These are phyloP conservation scores for Dryobates pubescens DNA, from an alignment of 2,797 vertebrate species.

Conservation along the genomic window DNA sequence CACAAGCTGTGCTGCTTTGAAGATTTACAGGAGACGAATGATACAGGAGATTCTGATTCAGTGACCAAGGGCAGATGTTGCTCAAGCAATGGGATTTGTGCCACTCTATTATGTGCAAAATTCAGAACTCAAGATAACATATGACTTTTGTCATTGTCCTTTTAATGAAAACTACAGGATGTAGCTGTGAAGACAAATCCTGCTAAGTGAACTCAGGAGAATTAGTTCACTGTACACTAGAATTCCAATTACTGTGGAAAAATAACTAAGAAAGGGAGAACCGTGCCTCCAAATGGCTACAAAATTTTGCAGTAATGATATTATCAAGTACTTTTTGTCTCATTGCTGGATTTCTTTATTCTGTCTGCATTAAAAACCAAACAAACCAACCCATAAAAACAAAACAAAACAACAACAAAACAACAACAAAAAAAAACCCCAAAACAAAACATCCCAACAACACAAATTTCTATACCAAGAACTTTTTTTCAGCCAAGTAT, in stretches of 20 bases:
- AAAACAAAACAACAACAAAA: not conserved
- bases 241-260: conserved; percentile 49
- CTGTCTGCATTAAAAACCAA: not conserved
- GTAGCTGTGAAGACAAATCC: conserved; percentile 51
- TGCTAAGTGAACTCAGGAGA: conserved; percentile 59
- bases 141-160: conserved; percentile 62
- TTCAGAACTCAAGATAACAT: conserved; percentile 44
- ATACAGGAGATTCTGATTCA: conserved; percentile 58
- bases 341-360: not conserved
- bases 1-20: conserved; percentile 44
- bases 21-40: conserved; percentile 49
- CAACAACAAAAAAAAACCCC: too few relatives aligned
- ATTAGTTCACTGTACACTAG: conserved; percentile 32
- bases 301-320: not conserved
- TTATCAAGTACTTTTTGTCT: not conserved
- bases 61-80: conserved; percentile 41
- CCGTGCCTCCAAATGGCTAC: not conserved
- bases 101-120: conserved; percentile 42
- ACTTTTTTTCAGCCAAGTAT: not conserved
- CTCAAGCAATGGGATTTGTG: conserved; percentile 61
- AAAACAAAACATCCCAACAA: not conserved
- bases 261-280: conserved; percentile 14
- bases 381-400: too few relatives aligned
- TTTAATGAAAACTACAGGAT: conserved; percentile 57
- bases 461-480: not conserved